Conservation (phyloP, 2,797 vertebrate genomes). For the Varecia variegata region DNA sequence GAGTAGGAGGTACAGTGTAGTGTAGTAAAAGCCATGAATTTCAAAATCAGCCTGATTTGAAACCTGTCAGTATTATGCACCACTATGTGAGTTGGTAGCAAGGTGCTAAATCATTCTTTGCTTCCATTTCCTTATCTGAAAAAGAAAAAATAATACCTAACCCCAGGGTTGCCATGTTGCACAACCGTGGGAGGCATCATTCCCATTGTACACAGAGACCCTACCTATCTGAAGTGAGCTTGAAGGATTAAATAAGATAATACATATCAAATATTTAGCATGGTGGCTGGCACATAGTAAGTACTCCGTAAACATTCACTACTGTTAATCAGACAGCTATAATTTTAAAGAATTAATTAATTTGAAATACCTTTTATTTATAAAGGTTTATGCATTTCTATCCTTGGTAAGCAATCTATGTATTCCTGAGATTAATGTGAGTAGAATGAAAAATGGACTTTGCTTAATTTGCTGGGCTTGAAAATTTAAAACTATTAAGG, state of each 20-base stretch:
- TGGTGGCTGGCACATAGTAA: neutral
- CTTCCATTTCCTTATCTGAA: neutral
- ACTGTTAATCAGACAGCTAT: neutral
- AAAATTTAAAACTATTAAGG: neutral
- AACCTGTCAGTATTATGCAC: neutral
- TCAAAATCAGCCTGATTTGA: neutral
- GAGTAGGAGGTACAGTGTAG: neutral
- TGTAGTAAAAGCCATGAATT: neutral
- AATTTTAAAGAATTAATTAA: neutral
- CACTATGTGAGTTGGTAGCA: neutral
- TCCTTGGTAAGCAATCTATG: neutral
- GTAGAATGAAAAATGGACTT: neutral
- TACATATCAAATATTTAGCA: no score
- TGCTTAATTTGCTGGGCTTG: neutral
- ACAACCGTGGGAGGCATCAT: no score
- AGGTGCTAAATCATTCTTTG: neutral
- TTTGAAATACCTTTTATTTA: neutral
- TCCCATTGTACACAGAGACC: neutral
- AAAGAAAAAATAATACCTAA: neutral
- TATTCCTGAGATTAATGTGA: neutral
- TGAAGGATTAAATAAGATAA: neutral
- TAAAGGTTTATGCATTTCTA: neutral
- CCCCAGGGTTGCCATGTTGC: neutral
- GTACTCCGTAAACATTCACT: neutral
- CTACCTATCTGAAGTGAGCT: neutral